Evolutionary conservation across 2,888 invertebrate genomes (phyloP).

Genomic region (Escarpia spicata): DNA sequence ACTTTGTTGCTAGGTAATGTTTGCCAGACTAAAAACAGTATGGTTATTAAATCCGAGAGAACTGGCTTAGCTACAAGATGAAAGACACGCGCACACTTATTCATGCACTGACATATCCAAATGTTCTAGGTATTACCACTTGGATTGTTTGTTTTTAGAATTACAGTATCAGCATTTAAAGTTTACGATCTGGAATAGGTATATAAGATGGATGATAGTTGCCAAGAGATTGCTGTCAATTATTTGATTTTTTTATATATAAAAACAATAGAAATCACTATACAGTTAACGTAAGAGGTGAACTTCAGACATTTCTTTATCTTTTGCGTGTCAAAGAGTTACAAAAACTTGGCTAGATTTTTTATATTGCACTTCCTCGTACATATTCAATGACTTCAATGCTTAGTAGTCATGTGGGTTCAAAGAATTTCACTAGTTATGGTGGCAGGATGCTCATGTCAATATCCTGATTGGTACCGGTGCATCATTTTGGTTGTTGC

Average conservation of each 20-base stretch:
- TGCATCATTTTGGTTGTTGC: not conserved
- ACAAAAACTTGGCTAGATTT: not conserved
- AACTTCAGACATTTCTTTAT: not conserved
- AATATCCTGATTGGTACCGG: not conserved
- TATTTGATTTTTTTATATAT: not conserved
- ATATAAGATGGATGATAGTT: not conserved
- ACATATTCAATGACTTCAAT: not conserved
- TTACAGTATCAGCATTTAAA: not conserved
- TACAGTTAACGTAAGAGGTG: too few relatives aligned
- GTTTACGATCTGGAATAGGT: not conserved
- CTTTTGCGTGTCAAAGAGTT: not conserved
- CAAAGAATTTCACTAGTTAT: not conserved
- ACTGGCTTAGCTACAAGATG: not conserved
- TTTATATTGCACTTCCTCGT: not conserved
- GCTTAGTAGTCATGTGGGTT: not conserved
- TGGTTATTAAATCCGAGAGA: not conserved
- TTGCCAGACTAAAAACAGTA: not conserved
- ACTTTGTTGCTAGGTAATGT: not conserved
- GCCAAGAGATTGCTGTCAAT: not conserved
- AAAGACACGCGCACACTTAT: not conserved
- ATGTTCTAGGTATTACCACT: not conserved
- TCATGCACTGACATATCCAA: not conserved
- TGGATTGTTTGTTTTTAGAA: too few relatives aligned
- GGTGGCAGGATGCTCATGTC: not conserved
- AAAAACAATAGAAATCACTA: too few relatives aligned